Evolutionary conservation across 1,140 invertebrate species (phyloP).

Genomic region (Penaeus chinensis): DNA sequence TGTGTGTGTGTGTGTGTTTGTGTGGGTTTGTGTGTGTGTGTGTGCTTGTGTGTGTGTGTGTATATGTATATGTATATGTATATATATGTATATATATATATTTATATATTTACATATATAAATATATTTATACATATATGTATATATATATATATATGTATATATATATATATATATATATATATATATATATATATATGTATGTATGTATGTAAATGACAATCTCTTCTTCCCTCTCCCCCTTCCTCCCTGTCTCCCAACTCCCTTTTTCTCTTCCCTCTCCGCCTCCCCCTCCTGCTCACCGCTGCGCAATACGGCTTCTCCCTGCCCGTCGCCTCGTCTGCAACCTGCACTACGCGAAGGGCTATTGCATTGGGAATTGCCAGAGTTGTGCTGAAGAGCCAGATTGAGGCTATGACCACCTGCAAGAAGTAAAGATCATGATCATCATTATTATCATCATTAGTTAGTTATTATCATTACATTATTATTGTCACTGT

Average conservation of each 20-base stretch:
- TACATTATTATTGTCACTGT: no score
- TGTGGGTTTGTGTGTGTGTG: neutral
- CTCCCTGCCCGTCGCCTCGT: neutral
- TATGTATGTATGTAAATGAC: neutral
- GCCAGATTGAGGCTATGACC: constrained; percentile 78
- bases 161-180: neutral
- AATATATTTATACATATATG: neutral
- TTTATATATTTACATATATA: neutral
- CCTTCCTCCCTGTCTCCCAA: no score
- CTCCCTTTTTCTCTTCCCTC: no score
- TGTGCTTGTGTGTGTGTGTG: neutral
- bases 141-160: constrained; percentile 18
- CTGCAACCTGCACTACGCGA: constrained; percentile 66
- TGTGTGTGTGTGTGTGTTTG: no score
- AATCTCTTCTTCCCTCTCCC: no score
- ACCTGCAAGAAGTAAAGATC: constrained; percentile 68
- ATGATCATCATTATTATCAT: no score
- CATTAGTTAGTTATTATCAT: no score
- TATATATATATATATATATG: constrained; percentile 16
- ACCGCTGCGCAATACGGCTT: constrained; percentile 15
- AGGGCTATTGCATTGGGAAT: constrained; percentile 77
- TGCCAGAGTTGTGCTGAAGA: constrained; percentile 74
- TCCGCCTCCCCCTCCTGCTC: neutral
- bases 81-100: no score
- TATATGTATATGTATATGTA: neutral